Conservation (phyloP, 92 coral and sea anemone genomes). For the Paragorgia papillata region DNA sequence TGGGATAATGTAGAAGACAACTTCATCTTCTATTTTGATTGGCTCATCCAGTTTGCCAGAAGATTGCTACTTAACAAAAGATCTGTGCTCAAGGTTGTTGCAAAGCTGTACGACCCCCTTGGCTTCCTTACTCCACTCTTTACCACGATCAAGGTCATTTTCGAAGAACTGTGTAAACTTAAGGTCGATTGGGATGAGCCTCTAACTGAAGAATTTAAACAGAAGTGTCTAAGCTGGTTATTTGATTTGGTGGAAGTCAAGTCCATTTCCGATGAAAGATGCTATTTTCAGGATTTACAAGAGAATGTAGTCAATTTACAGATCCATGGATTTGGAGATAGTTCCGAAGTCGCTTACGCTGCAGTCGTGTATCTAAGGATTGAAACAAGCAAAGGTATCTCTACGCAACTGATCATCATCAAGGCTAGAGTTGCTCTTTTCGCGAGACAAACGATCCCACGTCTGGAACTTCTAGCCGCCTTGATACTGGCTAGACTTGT, state of each 20-base stretch:
- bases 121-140: conserved; percentile 53
- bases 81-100: conserved; percentile 36
- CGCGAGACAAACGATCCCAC: conserved; percentile 54
- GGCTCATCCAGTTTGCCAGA: conserved; percentile 28
- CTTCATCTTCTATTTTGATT: conserved; percentile 33
- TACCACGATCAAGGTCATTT: conserved; percentile 46
- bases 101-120: conserved; percentile 53
- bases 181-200: conserved; percentile 50
- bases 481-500: neutral
- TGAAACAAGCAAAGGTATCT: conserved; percentile 25
- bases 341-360: conserved; percentile 53
- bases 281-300: conserved; percentile 19
- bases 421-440: conserved; percentile 61
- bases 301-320: conserved; percentile 19
- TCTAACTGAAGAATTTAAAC: neutral
- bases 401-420: conserved; percentile 43
- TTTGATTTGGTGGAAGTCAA: conserved; percentile 29
- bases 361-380: conserved; percentile 54
- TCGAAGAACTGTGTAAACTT: conserved; percentile 52
- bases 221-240: conserved; percentile 16
- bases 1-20: conserved; percentile 55
- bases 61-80: conserved; percentile 15
- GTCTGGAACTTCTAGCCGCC: conserved; percentile 55
- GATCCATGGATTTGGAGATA: conserved; percentile 50
- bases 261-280: conserved; percentile 24